Evolutionary conservation across 1,140 invertebrate genomes (phyloP), one percentile per base, ranked within the genome.

Genomic region (Caenorhabditis inopinata): DNA sequence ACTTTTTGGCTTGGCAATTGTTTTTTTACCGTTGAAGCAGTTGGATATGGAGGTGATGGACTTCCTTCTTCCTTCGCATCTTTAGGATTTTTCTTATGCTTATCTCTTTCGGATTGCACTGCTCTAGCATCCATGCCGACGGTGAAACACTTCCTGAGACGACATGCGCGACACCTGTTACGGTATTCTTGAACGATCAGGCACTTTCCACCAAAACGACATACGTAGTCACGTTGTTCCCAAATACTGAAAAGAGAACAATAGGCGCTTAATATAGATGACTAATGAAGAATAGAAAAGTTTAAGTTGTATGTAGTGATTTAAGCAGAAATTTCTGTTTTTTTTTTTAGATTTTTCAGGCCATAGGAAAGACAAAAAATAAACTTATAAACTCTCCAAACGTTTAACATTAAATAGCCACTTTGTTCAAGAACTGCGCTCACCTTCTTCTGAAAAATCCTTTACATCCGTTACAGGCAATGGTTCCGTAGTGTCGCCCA

Each of bases 111-210:
- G 3, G 78, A 81, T 47, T 83, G 82, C 21, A 83, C 82, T n/a
- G 79, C 79, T 73, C 82, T 45, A 9, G 82, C 82, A 89, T 98
- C 97, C 96, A 98, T 98, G 83, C 94, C 94, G 46, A 95, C 95
- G 89, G 96, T 94, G 89, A 97, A 95, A 89, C 96, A 98, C 91
- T 97, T 97, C 85, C 94, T 94, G 23, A 98, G 92, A 58, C 96
- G 91, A 89, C 96, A 98, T 83, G 96, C 96, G 76, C 96, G 91
- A 90, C 96, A 98, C 90, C 98, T 96, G 91, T 98, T 98, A 45
- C 96, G 91, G 89, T 97, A 83, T 48, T 83, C 82, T 53, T 83
- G 82, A 18, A 83, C 79, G 18, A 83, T 73, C 45, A 84, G 80
- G 46, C 82, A 83, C 47, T 83, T 83, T 48, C 74, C 74, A 53